phyloP scores from a whole-genome alignment of 2,888 invertebrate genomes.

The Xestia rhomboidea region DNA sequence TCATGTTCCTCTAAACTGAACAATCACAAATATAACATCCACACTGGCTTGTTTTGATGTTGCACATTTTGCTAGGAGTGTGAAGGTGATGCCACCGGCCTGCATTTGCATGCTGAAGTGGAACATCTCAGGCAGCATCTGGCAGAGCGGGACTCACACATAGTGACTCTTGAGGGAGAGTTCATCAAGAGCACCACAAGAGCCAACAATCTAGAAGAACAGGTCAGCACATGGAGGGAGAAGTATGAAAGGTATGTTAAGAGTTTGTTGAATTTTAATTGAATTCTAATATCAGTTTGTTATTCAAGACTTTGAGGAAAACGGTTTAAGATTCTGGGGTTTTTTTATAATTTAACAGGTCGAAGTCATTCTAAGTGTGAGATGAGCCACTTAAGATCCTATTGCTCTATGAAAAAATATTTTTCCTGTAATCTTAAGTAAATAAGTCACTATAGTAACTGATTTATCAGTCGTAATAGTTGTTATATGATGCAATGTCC shows the following conservation, averaged over 20 bases:
- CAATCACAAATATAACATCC: conserved; percentile 46
- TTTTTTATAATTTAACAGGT: not conserved
- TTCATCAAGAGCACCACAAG: conserved; percentile 95
- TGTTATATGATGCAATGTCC: not conserved
- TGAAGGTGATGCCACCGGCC: conserved; percentile 81
- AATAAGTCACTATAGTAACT: not conserved
- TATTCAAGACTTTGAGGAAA: not conserved
- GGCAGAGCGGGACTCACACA: conserved; percentile 95
- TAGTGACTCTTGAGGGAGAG: conserved; percentile 96
- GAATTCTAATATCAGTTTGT: not conserved
- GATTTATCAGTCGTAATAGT: not conserved
- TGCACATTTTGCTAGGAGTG: conserved; percentile 86
- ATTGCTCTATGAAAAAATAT: not conserved
- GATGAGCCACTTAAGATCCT: not conserved
- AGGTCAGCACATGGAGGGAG: conserved; percentile 96
- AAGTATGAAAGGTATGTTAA: conserved; percentile 94
- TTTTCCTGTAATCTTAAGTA: not conserved
- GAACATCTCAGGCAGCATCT: conserved; percentile 96
- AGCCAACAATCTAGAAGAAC: conserved; percentile 95
- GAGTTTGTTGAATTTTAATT: not conserved
- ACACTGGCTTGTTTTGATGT: conserved; percentile 80
- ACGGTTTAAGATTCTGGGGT: not conserved
- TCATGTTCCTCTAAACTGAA: conserved; percentile 61
- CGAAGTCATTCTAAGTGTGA: not conserved
- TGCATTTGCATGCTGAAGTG: conserved; percentile 96